phyloP scores from a whole-genome alignment of 2,113 vertebrate genomes.

The Mesocricetus auratus region DNA sequence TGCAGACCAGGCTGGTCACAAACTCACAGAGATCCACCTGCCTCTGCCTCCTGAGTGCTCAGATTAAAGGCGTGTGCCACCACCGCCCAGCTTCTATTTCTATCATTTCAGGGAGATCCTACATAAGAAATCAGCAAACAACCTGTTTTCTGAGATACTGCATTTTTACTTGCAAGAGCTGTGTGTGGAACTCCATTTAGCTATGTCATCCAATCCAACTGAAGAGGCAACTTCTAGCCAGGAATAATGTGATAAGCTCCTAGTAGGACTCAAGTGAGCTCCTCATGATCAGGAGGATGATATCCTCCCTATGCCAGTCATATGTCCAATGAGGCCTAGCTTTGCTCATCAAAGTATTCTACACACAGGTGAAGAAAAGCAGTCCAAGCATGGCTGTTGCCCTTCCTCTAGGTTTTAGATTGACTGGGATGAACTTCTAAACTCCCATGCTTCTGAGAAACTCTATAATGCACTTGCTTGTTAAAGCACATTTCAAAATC shows the following conservation, averaged over 20 bases:
- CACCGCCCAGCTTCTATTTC: neutral
- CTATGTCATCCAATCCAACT: neutral
- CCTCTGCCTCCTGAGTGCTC: no score
- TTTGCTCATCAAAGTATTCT: neutral
- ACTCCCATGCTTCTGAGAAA: neutral
- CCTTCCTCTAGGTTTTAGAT: neutral
- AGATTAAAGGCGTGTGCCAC: no score
- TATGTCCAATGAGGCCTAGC: neutral
- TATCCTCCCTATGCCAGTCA: neutral
- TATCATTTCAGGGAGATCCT: neutral
- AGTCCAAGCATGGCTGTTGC: neutral
- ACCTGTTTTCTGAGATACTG: constrained; percentile 10
- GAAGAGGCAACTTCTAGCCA: neutral
- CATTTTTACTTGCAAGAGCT: neutral
- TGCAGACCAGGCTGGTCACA: no score
- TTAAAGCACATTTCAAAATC: neutral
- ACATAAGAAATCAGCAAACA: neutral
- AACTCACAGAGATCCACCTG: no score
- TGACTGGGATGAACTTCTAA: neutral
- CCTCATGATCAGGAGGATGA: neutral
- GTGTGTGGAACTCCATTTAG: neutral
- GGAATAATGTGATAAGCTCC: neutral
- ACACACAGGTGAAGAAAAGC: neutral
- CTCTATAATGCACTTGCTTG: neutral
- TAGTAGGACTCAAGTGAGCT: neutral